Evolutionary conservation across 2,113 vertebrate species (phyloP), one percentile per base, ranked within the genome.

Genomic region (Gallinago jamesoni): DNA sequence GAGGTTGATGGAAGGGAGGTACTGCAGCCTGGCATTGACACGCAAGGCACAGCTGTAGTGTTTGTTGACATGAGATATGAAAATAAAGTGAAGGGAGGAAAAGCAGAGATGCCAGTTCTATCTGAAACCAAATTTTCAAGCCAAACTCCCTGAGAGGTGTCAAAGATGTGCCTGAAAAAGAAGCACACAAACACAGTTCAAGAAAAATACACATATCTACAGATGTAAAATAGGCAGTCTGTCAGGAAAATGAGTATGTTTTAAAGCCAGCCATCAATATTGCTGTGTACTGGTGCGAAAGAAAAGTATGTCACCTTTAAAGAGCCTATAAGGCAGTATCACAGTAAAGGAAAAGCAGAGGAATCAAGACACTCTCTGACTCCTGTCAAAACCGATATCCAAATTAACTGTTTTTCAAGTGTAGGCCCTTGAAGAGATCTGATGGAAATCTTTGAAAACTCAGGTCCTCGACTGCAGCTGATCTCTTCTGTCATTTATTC

Each of bases 141-240:
- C 56, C 68, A 69, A 62, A 55, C 59, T 92, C 14, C 37, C 73
- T 33, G 64, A 57, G 66, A 91, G 47, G 55, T 90, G 82, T 91
- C 84, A 69, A 62, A 90, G 50, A 87, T 72, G 41, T n/a, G 55
- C 47, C 41, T 82, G 90, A 74, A 72, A 81, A 92, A 69, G 67
- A 66, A 50, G 67, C 37, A 66, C 45, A 39, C 27, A 48, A 75
- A 83, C 64, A 87, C 55, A 69, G 67, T 60, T 96, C 35, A 89
- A 87, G 93, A 89, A 92, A 93, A 95, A 82, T 53, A 57, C 31
- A 67, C 33, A 11, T 69, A 83, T 66, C 47, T 83, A 21, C 80
- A 73, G 79, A 81, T 89, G 85, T 94, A 64, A 96, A 95, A 66
- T 69, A 93, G 84, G 57, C 39, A 85, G 57, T 70, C 81, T 87